Evolutionary conservation across 2,888 invertebrate species (phyloP).

Genomic region (Cyclophora punctaria): DNA sequence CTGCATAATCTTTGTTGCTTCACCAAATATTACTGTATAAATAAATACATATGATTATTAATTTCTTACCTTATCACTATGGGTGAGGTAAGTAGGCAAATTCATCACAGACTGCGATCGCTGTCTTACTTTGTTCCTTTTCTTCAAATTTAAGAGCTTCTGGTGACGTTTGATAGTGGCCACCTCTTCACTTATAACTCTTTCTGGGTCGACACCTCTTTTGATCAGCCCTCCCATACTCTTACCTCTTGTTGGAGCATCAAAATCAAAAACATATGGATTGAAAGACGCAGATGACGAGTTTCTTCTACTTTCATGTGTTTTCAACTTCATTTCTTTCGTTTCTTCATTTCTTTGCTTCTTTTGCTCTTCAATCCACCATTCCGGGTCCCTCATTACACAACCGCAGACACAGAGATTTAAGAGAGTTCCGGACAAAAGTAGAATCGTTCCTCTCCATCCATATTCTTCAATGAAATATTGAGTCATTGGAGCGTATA

Average conservation of each 20-base stretch:
- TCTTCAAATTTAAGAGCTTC: constrained; percentile 33
- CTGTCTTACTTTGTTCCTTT: constrained; percentile 25
- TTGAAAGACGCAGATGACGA: constrained; percentile 70
- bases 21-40: too few relatives aligned
- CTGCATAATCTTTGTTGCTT: too few relatives aligned
- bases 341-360: constrained; percentile 50
- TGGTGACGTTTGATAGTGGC: constrained; percentile 44
- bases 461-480: constrained; percentile 84
- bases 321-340: constrained; percentile 25
- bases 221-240: constrained; percentile 49
- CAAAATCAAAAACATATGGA: constrained; percentile 55
- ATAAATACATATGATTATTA: too few relatives aligned
- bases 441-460: constrained; percentile 88
- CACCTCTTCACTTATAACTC: constrained; percentile 50
- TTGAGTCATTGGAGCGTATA: constrained; percentile 90
- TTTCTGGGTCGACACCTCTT: constrained; percentile 45
- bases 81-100: constrained; percentile 82
- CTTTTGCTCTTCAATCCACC: constrained; percentile 81
- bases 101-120: constrained; percentile 79
- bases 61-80: constrained; percentile 77
- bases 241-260: constrained; percentile 44
- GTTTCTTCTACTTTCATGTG: constrained; percentile 52
- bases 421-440: constrained; percentile 88
- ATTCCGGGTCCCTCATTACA: constrained; percentile 91
- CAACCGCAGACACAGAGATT: constrained; percentile 91